phyloP scores from a whole-genome alignment of 1,140 invertebrate genomes.

The Steinernema khuongi region DNA sequence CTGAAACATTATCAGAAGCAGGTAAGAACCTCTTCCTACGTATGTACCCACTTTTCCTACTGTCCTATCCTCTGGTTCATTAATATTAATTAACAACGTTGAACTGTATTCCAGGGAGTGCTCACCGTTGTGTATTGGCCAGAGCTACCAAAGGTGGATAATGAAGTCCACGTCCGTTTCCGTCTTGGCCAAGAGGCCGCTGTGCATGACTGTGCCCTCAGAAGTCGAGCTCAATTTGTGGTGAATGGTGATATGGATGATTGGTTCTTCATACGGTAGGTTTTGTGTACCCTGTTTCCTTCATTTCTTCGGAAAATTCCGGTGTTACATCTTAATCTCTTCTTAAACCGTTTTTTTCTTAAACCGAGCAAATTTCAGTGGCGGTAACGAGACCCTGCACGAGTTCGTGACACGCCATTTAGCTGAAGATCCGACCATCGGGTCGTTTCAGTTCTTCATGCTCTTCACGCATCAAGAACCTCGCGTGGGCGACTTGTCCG shows the following conservation, averaged over 20 bases:
- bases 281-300: too few species aligned
- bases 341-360: neutral
- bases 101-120: neutral
- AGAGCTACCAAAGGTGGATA: neutral
- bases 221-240: neutral
- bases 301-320: too few species aligned
- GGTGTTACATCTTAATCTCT: too few species aligned
- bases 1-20: neutral
- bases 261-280: neutral
- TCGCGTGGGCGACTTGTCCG: neutral
- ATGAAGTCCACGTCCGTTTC: neutral
- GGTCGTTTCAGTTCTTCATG: neutral
- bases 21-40: too few species aligned
- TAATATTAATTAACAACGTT: too few species aligned
- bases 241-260: neutral
- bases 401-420: neutral
- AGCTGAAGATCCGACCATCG: neutral
- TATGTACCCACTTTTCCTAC: too few species aligned
- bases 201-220: neutral
- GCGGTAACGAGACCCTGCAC: neutral
- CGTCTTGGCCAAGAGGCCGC: neutral
- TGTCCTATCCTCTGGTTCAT: neutral
- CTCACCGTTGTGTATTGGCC: neutral
- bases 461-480: neutral
- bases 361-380: neutral